Evolutionary conservation across 2,797 vertebrate species (phyloP), one percentile per base, ranked within the genome.

Genomic region (Neoniphon sammara): DNA sequence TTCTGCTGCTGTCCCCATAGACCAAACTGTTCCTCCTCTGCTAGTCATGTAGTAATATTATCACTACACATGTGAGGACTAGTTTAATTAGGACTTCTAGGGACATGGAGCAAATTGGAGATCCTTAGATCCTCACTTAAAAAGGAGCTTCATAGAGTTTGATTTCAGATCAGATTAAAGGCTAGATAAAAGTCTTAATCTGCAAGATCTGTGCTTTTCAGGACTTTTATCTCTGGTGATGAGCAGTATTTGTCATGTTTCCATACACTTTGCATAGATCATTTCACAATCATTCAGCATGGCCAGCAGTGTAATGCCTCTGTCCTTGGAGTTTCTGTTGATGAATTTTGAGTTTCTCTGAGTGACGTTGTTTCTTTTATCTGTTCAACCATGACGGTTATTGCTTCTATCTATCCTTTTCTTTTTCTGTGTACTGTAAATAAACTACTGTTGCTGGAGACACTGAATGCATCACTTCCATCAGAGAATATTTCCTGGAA

Each of bases 11-110:
- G n/a, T 52, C n/a, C 20, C n/a, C 63, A 17, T 47, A 73, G 62
- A 82, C 77, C 63, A 71, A 66, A 65, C 36, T 60, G 69, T 53
- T 83, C 80, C 50, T 74, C 62, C 42, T 23, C 10, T 47, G 56
- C 18, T 54, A 49, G 57, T 12, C 36, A 17, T 58, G 56, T 34
- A 12, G 56, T 52, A 20, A 23, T 52, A 10, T 21, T 52, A 21
- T 23, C 2, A 20, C 8, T 20, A 21, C 20, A 23, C 49, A 52
- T 9, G 42, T 44, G 42, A 39, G 10, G 36, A 15, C 42, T 12
- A 15, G 12, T 44, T 44, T 44, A 60, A 60, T 25, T 4, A n/a
- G 7, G 10, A 56, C 39, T 42, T 58, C 46, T 46, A 5, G 6
- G 42, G 14, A 14, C 4, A 15, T 44, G 14, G 5, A 1, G 42